Evolutionary conservation across 1,140 invertebrate genomes (phyloP).

Genomic region (Euwallacea similis): DNA sequence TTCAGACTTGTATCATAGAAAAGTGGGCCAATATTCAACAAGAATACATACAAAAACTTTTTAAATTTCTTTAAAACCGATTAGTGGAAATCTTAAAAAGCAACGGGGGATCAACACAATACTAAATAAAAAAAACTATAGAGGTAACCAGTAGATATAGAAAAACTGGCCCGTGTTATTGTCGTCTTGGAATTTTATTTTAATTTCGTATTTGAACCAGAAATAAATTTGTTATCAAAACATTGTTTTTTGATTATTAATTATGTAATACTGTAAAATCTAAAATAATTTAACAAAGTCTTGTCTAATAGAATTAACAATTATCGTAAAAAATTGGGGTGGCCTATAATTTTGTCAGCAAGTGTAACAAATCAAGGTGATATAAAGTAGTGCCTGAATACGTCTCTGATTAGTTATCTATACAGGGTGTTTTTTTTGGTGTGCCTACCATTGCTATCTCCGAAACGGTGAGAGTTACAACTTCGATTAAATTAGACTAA

Average conservation of each 20-base stretch:
- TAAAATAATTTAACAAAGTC: not conserved
- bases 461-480: too few relatives aligned
- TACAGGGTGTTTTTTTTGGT: too few relatives aligned
- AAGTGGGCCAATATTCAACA: too few relatives aligned
- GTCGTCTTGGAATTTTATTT: not conserved
- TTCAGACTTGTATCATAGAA: too few relatives aligned
- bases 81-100: not conserved
- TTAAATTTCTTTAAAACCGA: too few relatives aligned
- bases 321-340: too few relatives aligned
- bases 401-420: too few relatives aligned
- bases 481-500: too few relatives aligned
- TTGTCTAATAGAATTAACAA: not conserved
- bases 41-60: too few relatives aligned
- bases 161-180: not conserved
- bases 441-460: too few relatives aligned
- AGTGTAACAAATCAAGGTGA: not conserved
- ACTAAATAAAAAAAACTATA: not conserved
- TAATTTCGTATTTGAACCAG: not conserved
- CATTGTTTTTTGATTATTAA: not conserved
- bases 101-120: not conserved
- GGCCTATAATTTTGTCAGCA: too few relatives aligned
- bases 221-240: conserved; percentile 1
- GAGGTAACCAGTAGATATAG: not conserved
- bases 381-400: too few relatives aligned
- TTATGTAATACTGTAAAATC: not conserved